Evolutionary conservation across 2,888 invertebrate species (phyloP).

Genomic region (Tridacna crocea): DNA sequence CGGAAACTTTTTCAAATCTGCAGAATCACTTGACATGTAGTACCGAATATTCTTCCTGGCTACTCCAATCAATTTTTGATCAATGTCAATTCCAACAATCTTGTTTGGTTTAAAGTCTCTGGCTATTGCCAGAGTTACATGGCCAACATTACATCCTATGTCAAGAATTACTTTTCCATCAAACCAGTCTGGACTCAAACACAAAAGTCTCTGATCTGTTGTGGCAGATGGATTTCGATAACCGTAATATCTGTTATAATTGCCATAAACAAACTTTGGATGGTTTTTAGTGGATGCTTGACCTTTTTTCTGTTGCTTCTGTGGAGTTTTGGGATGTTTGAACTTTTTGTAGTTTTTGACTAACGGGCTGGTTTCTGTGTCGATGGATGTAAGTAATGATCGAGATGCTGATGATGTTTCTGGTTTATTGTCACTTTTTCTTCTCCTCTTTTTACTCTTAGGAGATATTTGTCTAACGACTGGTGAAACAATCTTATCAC

Average conservation of each 20-base stretch:
- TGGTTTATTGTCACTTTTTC: conserved; percentile 69
- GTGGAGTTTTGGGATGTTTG: conserved; percentile 59
- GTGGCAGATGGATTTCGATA: conserved; percentile 93
- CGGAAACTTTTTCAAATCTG: conserved; percentile 88
- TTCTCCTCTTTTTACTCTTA: conserved; percentile 70
- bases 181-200: conserved; percentile 93
- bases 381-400: conserved; percentile 57
- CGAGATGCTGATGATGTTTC: conserved; percentile 57
- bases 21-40: conserved; percentile 85
- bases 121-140: conserved; percentile 95
- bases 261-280: conserved; percentile 94
- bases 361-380: conserved; percentile 44
- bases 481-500: conserved; percentile 78
- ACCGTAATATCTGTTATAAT: conserved; percentile 98
- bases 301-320: conserved; percentile 26
- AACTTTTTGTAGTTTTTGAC: conserved; percentile 45
- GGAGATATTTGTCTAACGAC: conserved; percentile 77
- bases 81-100: conserved; percentile 97
- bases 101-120: conserved; percentile 93
- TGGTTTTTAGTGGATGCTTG: conserved; percentile 80
- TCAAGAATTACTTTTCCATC: conserved; percentile 96
- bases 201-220: conserved; percentile 91
- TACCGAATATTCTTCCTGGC: conserved; percentile 91
- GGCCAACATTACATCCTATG: conserved; percentile 98
- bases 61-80: conserved; percentile 91